Conservation (phyloP, 2,888 invertebrate species). For the Calameuta filiformis region DNA sequence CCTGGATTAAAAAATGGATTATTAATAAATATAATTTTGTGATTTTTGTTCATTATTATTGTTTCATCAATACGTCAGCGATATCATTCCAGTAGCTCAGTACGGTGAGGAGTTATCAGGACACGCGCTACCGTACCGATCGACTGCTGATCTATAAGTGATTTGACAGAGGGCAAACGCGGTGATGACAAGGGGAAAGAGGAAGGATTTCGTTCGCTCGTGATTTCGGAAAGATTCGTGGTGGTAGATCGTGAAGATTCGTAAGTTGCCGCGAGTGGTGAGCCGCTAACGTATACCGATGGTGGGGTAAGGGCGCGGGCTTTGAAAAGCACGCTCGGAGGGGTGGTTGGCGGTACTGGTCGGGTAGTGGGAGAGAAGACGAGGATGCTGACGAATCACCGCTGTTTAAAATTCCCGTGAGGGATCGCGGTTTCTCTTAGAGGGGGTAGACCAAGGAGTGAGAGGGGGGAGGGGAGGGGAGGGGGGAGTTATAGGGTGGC, state of each 20-base stretch:
- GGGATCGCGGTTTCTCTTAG: constrained; percentile 45
- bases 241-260: not conserved
- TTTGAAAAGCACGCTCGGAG: constrained; percentile 16
- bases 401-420: constrained; percentile 58
- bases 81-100: not conserved
- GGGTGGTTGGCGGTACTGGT: constrained; percentile 14
- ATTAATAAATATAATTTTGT: not conserved
- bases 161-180: not conserved
- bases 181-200: not conserved
- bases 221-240: not conserved
- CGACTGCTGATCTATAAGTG: not conserved
- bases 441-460: not conserved
- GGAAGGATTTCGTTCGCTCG: not conserved
- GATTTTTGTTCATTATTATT: not conserved
- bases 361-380: constrained; percentile 17
- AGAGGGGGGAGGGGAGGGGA: not conserved
- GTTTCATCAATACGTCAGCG: not conserved
- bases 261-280: not conserved
- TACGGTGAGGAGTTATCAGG: not conserved
- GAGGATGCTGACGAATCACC: constrained; percentile 46
- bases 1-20: not conserved
- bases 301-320: not conserved
- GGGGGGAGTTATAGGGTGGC: constrained; percentile 7
- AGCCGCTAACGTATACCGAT: not conserved
- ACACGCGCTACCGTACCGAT: not conserved